Evolutionary conservation across 1,140 invertebrate species (phyloP).

Genomic region (Laodelphax striatellus): DNA sequence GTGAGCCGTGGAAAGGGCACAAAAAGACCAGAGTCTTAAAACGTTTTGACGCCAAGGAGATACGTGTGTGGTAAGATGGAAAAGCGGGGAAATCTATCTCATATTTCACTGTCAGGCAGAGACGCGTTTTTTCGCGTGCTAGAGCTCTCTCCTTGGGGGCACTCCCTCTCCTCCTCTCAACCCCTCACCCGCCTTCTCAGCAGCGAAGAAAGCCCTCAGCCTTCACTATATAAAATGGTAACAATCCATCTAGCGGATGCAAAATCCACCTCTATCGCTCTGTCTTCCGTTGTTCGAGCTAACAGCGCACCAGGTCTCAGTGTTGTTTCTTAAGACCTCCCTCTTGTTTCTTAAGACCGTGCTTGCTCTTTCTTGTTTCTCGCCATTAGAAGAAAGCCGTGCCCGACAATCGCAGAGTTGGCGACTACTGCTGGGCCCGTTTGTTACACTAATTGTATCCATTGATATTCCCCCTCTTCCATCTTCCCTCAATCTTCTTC

Average conservation of each 20-base stretch:
- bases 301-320: background rate
- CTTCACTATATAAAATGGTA: constrained; percentile 14
- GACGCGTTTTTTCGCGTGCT: background rate
- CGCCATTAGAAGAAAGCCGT: no score
- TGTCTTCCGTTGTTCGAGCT: background rate
- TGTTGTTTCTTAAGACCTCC: no score
- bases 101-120: constrained; percentile 15
- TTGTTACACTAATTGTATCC: no score
- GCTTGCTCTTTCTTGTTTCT: no score
- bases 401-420: no score
- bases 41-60: constrained; percentile 8
- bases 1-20: constrained; percentile 1
- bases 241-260: constrained; percentile 13
- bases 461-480: no score
- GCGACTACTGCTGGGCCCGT: no score
- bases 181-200: background rate
- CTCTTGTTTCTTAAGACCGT: no score
- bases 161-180: constrained; percentile 1
- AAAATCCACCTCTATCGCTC: background rate
- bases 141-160: background rate
- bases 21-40: constrained; percentile 13
- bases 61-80: background rate
- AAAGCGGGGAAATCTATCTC: constrained; percentile 13
- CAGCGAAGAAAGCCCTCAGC: constrained; percentile 9
- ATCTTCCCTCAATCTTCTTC: no score